Evolutionary conservation across 2,888 invertebrate genomes (phyloP).

Genomic region (Conchocele bisecta): DNA sequence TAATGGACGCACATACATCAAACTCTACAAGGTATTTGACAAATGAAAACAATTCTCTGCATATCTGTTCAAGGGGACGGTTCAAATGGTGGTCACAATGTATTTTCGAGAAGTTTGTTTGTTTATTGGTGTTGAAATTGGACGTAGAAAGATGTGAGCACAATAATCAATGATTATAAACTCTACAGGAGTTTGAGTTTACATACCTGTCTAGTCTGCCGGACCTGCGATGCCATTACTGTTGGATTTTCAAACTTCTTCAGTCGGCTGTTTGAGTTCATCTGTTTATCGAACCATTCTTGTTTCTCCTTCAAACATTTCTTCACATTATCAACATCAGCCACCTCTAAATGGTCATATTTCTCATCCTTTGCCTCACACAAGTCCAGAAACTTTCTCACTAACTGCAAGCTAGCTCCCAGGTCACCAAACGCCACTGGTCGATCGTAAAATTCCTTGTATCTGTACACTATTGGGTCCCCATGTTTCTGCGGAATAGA

Average conservation of each 20-base stretch:
- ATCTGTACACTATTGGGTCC: slow-evolving; percentile 93
- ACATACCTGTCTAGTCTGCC: slow-evolving; percentile 89
- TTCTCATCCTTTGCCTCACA: slow-evolving; percentile 80
- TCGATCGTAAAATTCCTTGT: slow-evolving; percentile 91
- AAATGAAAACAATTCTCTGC: too few species aligned
- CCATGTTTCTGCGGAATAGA: slow-evolving; percentile 88
- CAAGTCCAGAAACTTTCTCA: slow-evolving; percentile 89
- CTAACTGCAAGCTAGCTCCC: slow-evolving; percentile 89
- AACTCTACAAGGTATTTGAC: too few species aligned
- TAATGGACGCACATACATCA: too few species aligned
- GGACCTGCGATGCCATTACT: slow-evolving; percentile 90
- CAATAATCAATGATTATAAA: too few species aligned
- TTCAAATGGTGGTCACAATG: too few species aligned
- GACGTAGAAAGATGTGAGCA: too few species aligned
- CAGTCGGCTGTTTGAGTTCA: slow-evolving; percentile 87
- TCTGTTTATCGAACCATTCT: slow-evolving; percentile 92
- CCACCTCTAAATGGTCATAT: slow-evolving; percentile 88
- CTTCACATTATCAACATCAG: slow-evolving; percentile 90
- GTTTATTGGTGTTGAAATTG: too few species aligned
- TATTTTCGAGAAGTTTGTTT: too few species aligned
- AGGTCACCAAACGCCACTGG: slow-evolving; percentile 92
- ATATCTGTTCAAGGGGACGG: too few species aligned
- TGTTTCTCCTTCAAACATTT: slow-evolving; percentile 87
- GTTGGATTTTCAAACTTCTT: slow-evolving; percentile 88
- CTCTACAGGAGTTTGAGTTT: too few species aligned